Base-by-base conservation (phyloP, 2,888 invertebrate species). In the Conops quadrifasciatus region DNA sequence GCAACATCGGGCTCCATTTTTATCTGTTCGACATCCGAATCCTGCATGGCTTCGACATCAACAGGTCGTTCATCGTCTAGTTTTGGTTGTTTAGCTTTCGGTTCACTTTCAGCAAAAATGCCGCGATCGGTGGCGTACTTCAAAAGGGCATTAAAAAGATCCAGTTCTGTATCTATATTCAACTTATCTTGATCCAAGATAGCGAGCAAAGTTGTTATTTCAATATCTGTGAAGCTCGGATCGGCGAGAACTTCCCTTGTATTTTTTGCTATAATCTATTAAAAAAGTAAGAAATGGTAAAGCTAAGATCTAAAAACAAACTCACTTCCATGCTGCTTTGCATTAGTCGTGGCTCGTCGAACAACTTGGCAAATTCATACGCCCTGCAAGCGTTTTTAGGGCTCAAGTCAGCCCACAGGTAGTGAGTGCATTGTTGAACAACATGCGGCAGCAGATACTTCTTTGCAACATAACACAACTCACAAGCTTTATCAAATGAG, bases 401-500 rank as follows among this genome's bases (percentile, higher is more conserved):
- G 72, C 83, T 84, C 2, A 86, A 71, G 74, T 84, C 86, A 1
- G 92, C 91, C 94, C 94, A 94, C n/a, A 95, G 86, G 80, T 91
- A 94, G 74, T 91, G 90, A 0, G 94, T 94, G 81, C 95, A 95
- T 77, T 93, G 91, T 75, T 94, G 92, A 0, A 94, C 93, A 11
- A 95, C 87, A 83, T 92, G 91, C 0, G 94, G 94, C 70, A 95
- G 83, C 92, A 95, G 93, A 79, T 95, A 95, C 80, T 95, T 95
- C 80, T 95, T 95, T 13, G 94, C 94, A 69, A 93, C 94, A 83
- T 95, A 95, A 81, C 94, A 95, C 47, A 95, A 83, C 79, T 95
- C 94, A 82, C 94, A 94, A 0, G 94, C 94, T 80, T 94, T 92
- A 79, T 94, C 94, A 82, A 95, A 94, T 0, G 94, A 93, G 72